Evolutionary conservation across 2,888 invertebrate genomes (phyloP).

Genomic region (Antheraea yamamai): DNA sequence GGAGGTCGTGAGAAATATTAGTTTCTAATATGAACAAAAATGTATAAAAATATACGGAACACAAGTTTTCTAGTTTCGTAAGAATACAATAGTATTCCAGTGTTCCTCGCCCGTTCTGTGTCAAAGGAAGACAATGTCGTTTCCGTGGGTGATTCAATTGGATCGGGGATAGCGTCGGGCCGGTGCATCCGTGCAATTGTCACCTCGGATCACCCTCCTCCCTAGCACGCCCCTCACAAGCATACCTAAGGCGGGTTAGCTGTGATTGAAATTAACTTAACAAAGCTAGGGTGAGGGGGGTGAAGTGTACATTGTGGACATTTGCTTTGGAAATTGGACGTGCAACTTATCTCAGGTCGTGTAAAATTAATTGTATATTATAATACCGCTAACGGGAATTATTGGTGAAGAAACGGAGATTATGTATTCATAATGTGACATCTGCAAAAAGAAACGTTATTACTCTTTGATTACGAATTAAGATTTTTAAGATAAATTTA

Average conservation of each 20-base stretch:
- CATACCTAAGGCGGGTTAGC: constrained; percentile 1
- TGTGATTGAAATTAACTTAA: constrained; percentile 2
- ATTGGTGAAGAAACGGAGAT: background rate
- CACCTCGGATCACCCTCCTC: constrained; percentile 36
- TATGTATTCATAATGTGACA: too few relatives aligned
- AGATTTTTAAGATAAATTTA: too few relatives aligned
- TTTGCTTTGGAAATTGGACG: constrained; percentile 4
- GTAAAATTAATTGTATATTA: background rate
- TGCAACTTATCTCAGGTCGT: background rate
- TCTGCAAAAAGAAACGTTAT: too few relatives aligned
- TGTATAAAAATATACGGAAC: constrained; percentile 2
- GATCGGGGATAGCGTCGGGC: constrained; percentile 31
- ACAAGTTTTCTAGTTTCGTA: background rate
- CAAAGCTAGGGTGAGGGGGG: background rate
- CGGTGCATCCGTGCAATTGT: constrained; percentile 37
- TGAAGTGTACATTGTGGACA: background rate
- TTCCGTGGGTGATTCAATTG: constrained; percentile 55
- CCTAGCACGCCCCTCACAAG: constrained; percentile 3
- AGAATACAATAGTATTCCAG: constrained; percentile 12
- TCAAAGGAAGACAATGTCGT: constrained; percentile 40
- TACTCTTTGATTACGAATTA: too few relatives aligned
- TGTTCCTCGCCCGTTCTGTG: constrained; percentile 29
- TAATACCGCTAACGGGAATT: background rate
- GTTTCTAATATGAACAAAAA: too few relatives aligned
- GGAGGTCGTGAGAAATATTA: too few relatives aligned